Percentiles rank a stretch among this genome's conserved stretches.
Conservation (phyloP, 2,888 invertebrate genomes). For the Ferrisia virgata region DNA sequence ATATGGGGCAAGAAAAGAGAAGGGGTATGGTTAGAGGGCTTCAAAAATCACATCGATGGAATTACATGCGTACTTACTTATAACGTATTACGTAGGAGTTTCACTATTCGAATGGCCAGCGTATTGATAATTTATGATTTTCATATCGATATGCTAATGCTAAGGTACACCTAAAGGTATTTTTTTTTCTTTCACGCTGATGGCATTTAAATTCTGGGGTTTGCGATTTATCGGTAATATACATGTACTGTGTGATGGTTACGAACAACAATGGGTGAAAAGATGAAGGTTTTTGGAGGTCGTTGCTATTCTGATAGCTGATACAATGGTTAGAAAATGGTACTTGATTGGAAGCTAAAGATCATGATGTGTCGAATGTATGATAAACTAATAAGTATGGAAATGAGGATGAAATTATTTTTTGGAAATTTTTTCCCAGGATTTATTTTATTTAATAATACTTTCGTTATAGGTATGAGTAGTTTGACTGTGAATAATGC, state of each 20-base stretch:
- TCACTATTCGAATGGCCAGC: neutral
- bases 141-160: neutral
- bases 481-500: too few relatives aligned
- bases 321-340: too few relatives aligned
- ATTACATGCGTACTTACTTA: neutral
- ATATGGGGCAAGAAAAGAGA: neutral
- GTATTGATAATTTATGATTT: neutral
- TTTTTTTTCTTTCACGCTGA: neutral
- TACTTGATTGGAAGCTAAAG: too few relatives aligned
- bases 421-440: too few relatives aligned
- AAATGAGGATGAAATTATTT: too few relatives aligned
- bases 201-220: neutral
- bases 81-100: neutral
- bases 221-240: neutral
- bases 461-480: too few relatives aligned
- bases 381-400: too few relatives aligned
- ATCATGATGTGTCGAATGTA: too few relatives aligned
- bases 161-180: neutral
- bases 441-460: too few relatives aligned
- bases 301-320: neutral
- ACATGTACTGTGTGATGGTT: neutral
- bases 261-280: neutral
- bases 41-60: neutral
- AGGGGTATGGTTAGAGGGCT: neutral
- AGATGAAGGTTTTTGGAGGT: neutral